phyloP scores from a whole-genome alignment of 1,140 invertebrate species.

The Sminthurides bifidus region DNA sequence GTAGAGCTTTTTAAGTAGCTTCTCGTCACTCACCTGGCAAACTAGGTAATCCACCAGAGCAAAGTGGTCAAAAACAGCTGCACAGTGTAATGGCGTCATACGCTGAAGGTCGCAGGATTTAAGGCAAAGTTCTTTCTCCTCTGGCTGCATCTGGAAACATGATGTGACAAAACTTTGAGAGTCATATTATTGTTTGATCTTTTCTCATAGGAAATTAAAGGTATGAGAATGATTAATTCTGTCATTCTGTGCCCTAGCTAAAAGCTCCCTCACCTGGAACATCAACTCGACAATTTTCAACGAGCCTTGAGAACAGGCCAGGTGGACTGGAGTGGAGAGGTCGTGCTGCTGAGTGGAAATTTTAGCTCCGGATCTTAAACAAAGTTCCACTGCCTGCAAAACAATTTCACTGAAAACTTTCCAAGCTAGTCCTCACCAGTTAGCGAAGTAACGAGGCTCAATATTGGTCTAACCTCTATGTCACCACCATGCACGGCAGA shows the following conservation, averaged over 20 bases:
- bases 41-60: constrained; percentile 67
- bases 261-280: constrained; percentile 44
- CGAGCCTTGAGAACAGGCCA: constrained; percentile 72
- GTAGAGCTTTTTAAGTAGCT: background rate
- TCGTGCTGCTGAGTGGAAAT: constrained; percentile 79
- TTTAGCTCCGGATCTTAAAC: constrained; percentile 67
- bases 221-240: background rate
- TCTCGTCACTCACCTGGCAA: constrained; percentile 42
- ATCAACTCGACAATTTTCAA: constrained; percentile 73
- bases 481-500: constrained; percentile 41
- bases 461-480: constrained; percentile 35
- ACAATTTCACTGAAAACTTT: too few relatives aligned
- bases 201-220: background rate
- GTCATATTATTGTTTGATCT: background rate
- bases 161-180: too few relatives aligned
- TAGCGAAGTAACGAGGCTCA: too few relatives aligned
- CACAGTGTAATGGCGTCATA: constrained; percentile 79
- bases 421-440: too few relatives aligned
- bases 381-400: constrained; percentile 65
- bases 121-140: constrained; percentile 54
- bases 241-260: too few relatives aligned
- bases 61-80: constrained; percentile 76
- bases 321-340: constrained; percentile 72
- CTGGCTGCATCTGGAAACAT: constrained; percentile 49
- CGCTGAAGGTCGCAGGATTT: constrained; percentile 62